Percentiles rank a stretch among this genome's conserved stretches.
Evolutionary conservation across 2,797 vertebrate species (phyloP).

Genomic region (Eptatretus atami): DNA sequence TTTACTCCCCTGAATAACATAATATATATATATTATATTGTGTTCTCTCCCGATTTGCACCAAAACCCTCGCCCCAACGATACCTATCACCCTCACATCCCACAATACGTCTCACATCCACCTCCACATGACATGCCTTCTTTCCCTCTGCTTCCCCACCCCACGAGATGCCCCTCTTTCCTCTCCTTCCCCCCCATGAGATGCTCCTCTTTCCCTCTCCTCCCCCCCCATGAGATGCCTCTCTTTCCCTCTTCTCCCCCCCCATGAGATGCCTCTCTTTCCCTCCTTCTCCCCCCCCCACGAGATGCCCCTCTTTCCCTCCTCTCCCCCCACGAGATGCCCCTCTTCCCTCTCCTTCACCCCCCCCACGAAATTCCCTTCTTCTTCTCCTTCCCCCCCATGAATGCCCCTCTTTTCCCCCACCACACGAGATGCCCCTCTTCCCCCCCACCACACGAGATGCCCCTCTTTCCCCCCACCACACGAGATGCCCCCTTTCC

Average conservation of each 20-base stretch:
- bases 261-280: background rate
- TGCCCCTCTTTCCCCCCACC: too few relatives aligned
- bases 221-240: background rate
- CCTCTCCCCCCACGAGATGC: conserved; percentile 2
- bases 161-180: background rate
- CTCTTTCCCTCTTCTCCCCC: background rate
- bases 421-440: too few relatives aligned
- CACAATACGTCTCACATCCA: too few relatives aligned
- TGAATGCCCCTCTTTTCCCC: background rate
- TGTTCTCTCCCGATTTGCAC: too few relatives aligned
- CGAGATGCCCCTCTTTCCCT: background rate
- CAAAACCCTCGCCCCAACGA: too few relatives aligned
- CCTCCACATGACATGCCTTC: too few relatives aligned
- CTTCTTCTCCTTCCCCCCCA: background rate
- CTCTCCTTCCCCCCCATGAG: background rate
- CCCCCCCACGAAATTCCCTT: background rate
- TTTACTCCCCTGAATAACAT: too few relatives aligned
- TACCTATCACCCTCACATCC: too few relatives aligned
- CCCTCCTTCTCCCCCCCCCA: background rate
- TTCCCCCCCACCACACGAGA: too few relatives aligned
- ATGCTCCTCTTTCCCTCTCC: background rate
- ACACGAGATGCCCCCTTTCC: background rate
- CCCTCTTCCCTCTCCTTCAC: background rate
- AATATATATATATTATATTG: too few relatives aligned
- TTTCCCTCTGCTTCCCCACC: too few relatives aligned